Conservation (phyloP, 2,113 vertebrate genomes). For the Nanorana parkeri region DNA sequence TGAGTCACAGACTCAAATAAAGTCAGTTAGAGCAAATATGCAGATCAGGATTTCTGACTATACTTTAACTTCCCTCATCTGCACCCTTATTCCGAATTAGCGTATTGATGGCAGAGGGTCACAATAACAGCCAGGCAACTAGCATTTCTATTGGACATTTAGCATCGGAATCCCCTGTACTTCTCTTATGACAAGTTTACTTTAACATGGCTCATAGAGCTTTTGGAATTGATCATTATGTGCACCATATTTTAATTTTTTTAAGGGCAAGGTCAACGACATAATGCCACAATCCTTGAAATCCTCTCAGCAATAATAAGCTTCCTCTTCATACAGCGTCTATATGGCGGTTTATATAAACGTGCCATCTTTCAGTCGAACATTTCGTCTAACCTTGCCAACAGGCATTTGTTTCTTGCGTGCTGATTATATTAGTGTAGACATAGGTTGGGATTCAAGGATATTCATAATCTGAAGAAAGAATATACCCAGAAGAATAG, state of each 20-base stretch:
- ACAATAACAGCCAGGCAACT: no score
- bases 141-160: no score
- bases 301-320: background rate
- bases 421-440: slow-evolving; percentile 56
- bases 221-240: background rate
- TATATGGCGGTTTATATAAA: slow-evolving; percentile 20
- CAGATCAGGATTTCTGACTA: no score
- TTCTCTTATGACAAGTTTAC: no score
- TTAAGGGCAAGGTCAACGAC: background rate
- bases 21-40: no score
- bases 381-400: slow-evolving; percentile 57
- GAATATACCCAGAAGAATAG: slow-evolving; percentile 24
- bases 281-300: background rate
- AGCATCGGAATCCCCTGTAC: no score
- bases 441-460: slow-evolving; percentile 59
- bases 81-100: no score
- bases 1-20: no score
- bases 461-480: slow-evolving; percentile 48
- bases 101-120: no score
- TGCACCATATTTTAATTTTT: background rate
- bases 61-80: no score
- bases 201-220: no score
- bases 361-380: slow-evolving; percentile 29
- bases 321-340: background rate
- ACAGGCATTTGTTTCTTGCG: slow-evolving; percentile 51